Base-by-base conservation (phyloP, 2,113 vertebrate species). In the Phalacrocorax aristotelis region DNA sequence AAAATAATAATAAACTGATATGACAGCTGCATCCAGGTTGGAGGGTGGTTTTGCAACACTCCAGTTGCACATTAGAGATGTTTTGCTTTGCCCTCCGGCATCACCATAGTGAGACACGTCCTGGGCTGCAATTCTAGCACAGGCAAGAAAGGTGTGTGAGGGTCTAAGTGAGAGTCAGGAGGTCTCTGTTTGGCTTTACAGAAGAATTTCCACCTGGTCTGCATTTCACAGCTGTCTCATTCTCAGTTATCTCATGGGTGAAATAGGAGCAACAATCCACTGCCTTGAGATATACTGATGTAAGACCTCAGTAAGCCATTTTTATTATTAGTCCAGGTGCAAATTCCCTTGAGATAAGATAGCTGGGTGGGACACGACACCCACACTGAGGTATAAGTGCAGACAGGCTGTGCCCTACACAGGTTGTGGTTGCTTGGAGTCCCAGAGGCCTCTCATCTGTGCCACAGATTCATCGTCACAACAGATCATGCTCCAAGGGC, bases 41-140 rank as follows among this genome's bases (percentile, higher is more conserved):
- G 46, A 77, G 46, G 46, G 46, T n/a, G n/a, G 9, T 38, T 18
- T 69, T 83, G 52, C 57, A 76, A 29, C 32, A 22, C 54, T 38
- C 34, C 69, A 49, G 13, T 5, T 78, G 57, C 6, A 30, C 13
- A 5, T 42, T 10, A 57, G 36, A 60, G 75, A 38, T 34, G 40
- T 38, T 87, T 49, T 40, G 11, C 8, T 82, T 82, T 89, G 77
- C 23, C 55, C 22, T 48, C 58, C 8, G 2, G n/a, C 42, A 16
- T 13, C 46, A 21, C 26, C 42, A 51, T 2, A 46, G 65, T 36
- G 44, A 49, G 62, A 65, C 54, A 68, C 0, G 0, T 18, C 21
- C 51, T 40, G 74, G 19, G 8, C 32, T 62, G 72, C 13, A 62
- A 11, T 21, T 34, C 38, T 6, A 25, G 20, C 0, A 3, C 30